Conservation (phyloP, 2,797 vertebrate genomes). For the Botia almorhae region DNA sequence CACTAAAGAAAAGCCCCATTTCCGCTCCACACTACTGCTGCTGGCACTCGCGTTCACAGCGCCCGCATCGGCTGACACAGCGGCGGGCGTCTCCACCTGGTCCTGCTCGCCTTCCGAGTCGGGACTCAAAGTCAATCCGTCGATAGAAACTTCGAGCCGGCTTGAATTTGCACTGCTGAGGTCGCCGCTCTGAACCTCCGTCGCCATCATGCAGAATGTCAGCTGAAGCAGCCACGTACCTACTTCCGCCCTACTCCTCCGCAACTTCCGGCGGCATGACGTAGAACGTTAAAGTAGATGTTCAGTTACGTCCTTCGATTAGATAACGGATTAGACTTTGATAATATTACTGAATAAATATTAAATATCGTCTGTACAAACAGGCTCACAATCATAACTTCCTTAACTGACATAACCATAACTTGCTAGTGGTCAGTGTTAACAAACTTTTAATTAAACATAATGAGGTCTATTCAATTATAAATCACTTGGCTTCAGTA, state of each 20-base stretch:
- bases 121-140: slow-evolving; percentile 93
- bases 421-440: too few relatives aligned
- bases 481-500: too few relatives aligned
- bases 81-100: slow-evolving; percentile 64
- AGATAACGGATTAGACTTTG: not conserved
- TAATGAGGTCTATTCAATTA: too few relatives aligned
- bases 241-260: slow-evolving; percentile 85
- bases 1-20: slow-evolving; percentile 90
- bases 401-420: too few relatives aligned
- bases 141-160: slow-evolving; percentile 95
- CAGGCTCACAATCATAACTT: too few relatives aligned
- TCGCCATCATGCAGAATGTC: slow-evolving; percentile 90
- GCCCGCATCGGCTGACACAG: slow-evolving; percentile 49
- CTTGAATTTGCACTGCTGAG: slow-evolving; percentile 84
- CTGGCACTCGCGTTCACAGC: slow-evolving; percentile 61
- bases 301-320: not conserved
- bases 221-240: slow-evolving; percentile 94
- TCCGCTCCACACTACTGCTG: slow-evolving; percentile 78
- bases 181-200: slow-evolving; percentile 88
- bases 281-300: slow-evolving; percentile 1
- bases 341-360: not conserved
- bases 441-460: too few relatives aligned
- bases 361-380: too few relatives aligned
- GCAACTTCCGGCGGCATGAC: slow-evolving; percentile 73
- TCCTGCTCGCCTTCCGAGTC: slow-evolving; percentile 82